A percentile compares a stretch with the other conserved stretches of the same genome.
These are phyloP conservation scores for Psittacula echo DNA, from an alignment of 2,797 vertebrate species.

Conservation along the genomic window DNA sequence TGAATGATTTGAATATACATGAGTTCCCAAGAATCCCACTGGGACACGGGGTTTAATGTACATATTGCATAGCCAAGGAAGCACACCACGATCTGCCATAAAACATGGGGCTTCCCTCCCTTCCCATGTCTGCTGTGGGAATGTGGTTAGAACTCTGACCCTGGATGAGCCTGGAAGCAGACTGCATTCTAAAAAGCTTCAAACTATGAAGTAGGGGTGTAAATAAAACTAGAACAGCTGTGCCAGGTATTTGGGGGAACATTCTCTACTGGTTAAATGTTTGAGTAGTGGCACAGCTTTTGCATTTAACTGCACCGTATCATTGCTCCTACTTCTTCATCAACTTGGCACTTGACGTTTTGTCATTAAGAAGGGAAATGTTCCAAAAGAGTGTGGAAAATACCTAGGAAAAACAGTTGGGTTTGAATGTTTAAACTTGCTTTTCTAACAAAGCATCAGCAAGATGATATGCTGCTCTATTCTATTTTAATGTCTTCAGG, in stretches of 20 bases:
- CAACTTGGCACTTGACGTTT: slow-evolving; percentile 20
- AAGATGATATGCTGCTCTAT: neutral
- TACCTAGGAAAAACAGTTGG: neutral
- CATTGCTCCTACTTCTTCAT: neutral
- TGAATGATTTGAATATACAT: neutral
- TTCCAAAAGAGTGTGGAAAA: neutral
- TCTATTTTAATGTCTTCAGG: slow-evolving; percentile 11
- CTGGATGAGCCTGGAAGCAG: neutral
- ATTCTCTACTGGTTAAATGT: neutral
- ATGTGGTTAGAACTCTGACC: fast-evolving
- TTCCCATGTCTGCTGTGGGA: neutral
- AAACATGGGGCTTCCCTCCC: neutral
- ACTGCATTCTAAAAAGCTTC: neutral
- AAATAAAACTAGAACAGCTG: neutral
- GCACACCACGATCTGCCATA: fast-evolving
- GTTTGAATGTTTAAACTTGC: neutral
- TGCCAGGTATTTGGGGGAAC: neutral
- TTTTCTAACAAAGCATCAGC: slow-evolving; percentile 25
- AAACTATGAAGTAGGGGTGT: neutral
- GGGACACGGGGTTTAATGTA: neutral
- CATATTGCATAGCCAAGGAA: neutral
- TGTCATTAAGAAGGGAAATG: neutral
- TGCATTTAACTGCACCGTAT: neutral
- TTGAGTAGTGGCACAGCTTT: neutral
- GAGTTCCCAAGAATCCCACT: neutral